These are phyloP conservation scores for Manis pentadactyla DNA, from an alignment of 2,797 vertebrate species.

Conservation along the genomic window DNA sequence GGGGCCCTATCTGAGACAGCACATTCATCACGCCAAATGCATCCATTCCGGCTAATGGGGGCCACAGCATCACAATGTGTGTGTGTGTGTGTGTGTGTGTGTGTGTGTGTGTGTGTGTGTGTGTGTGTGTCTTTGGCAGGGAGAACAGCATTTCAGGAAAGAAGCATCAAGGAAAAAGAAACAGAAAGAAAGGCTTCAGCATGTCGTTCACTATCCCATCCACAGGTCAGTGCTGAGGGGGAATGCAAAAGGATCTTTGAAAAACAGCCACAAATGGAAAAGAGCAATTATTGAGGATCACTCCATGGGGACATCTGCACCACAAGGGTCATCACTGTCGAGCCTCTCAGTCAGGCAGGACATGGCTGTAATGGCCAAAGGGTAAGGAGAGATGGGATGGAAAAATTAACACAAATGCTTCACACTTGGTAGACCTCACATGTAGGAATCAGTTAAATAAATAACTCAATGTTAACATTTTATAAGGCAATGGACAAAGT, in stretches of 20 bases:
- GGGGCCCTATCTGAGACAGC: conserved; percentile 76
- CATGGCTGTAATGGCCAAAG: not conserved
- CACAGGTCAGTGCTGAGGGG: not conserved
- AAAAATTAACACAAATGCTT: not conserved
- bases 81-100: not conserved
- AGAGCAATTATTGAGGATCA: not conserved
- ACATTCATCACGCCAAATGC: conserved; percentile 57
- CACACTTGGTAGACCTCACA: not conserved
- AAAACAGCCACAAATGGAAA: not conserved
- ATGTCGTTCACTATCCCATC: not conserved
- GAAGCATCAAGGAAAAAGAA: not conserved
- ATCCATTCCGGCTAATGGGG: conserved; percentile 84
- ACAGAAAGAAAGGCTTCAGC: not conserved
- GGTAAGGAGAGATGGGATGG: not conserved
- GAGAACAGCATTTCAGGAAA: not conserved
- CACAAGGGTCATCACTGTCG: accelerated
- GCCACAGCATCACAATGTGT: not conserved
- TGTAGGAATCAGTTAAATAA: not conserved
- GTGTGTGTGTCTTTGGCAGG: not conserved
- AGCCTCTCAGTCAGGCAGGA: not conserved
- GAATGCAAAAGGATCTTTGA: not conserved
- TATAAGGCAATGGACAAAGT: not conserved
- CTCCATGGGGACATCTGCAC: not conserved
- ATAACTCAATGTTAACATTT: not conserved
- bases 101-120: accelerated